Evolutionary conservation across 1,140 invertebrate species (phyloP), one percentile per base, ranked within the genome.

Genomic region (Metaphire vulgaris): DNA sequence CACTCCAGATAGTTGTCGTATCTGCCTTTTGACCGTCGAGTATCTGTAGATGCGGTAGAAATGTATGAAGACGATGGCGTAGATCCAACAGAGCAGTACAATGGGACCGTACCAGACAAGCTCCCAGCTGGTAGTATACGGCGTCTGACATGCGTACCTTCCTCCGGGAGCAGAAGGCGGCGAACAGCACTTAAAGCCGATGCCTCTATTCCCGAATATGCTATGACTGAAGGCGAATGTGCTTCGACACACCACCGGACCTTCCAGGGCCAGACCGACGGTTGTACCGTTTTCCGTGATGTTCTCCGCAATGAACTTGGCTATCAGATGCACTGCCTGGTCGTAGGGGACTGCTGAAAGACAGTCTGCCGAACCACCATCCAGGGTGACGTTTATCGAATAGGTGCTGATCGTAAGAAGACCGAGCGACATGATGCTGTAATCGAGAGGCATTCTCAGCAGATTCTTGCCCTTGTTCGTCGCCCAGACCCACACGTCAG

Each of bases 71-170:
- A 31, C 33, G 41, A 73, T 73, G 33, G 41, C 26, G 28, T 73
- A 73, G 1, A 73, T 73, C 26, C 32, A 73, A 41, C 72, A 34
- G 32, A 73, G 32, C 32, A 73, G 41, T 2, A 64, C 72, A 28
- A 73, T 41, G 15, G 72, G 72, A 34, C 72, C 72, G 32, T 73
- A 73, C 72, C 72, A 73, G 41, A 73, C 72, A n/a, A 73, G 33
- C 34, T 73, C 72, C 15, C 29, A 73, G 72, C 31, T 34, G 28
- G 28, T 34, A 2, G 31, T 73, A 34, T 73, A 73, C 14, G 16
- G 28, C n/a, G 32, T 31, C 14, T 73, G 31, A 26, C 72, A 73
- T 1, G n/a, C 41, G 34, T 73, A 73, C 32, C 33, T 56, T n/a
- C 21, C n/a, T 26, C 30, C 41, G 6, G 31, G 32, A 12, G 69